These are phyloP conservation scores for Thymelicus acteon DNA, from an alignment of 2,888 invertebrate genomes.

Conservation along the genomic window DNA sequence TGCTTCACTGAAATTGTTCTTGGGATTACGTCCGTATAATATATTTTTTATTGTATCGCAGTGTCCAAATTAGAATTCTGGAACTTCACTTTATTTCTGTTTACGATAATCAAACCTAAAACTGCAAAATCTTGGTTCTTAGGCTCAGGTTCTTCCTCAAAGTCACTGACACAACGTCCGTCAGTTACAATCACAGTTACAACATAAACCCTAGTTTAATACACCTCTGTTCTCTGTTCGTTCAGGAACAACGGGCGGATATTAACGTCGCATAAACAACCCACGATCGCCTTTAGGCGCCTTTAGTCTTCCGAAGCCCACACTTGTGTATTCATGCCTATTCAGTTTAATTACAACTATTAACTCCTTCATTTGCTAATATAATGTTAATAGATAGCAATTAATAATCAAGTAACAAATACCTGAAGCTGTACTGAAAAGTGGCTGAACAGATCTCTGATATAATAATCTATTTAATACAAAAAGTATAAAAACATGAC, in stretches of 20 bases:
- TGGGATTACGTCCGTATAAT: too few species aligned
- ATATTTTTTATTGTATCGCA: too few species aligned
- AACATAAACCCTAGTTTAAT: not conserved
- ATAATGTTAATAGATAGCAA: not conserved
- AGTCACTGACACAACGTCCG: not conserved
- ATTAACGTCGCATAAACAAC: not conserved
- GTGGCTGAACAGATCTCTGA: too few species aligned
- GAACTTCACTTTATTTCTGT: too few species aligned
- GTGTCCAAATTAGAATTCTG: too few species aligned
- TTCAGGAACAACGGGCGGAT: not conserved
- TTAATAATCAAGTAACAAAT: not conserved
- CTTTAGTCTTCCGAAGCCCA: not conserved
- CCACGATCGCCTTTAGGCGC: constrained; percentile 4
- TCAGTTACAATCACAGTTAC: not conserved
- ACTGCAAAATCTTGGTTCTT: too few species aligned
- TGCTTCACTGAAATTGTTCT: too few species aligned
- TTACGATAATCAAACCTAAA: too few species aligned
- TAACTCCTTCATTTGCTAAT: not conserved
- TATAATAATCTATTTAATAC: too few species aligned
- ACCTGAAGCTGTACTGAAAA: too few species aligned
- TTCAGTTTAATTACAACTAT: not conserved
- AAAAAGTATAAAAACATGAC: too few species aligned
- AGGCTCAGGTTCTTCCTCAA: too few species aligned
- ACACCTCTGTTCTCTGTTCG: not conserved
- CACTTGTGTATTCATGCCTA: not conserved